These are phyloP conservation scores for Amyelois transitella DNA, from an alignment of 1,140 invertebrate species.

Conservation along the genomic window DNA sequence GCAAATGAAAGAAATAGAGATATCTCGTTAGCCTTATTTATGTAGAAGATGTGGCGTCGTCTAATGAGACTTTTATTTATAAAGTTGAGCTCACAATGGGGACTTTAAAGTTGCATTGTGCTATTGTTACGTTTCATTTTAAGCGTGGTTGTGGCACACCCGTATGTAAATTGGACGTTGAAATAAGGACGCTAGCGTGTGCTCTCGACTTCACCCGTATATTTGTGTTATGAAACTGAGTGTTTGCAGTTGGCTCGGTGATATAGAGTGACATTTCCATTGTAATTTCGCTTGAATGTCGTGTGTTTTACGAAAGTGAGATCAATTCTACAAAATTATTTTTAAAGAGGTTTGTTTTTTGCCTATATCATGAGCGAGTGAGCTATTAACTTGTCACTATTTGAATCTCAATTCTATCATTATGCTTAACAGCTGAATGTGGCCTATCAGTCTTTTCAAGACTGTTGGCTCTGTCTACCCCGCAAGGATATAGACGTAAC, in stretches of 20 bases:
- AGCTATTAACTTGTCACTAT: too few species aligned
- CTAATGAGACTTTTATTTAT: conserved; percentile 72
- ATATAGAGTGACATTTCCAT: not conserved
- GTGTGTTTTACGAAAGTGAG: too few species aligned
- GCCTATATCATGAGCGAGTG: too few species aligned
- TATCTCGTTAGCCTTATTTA: conserved; percentile 57
- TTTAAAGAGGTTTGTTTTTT: too few species aligned
- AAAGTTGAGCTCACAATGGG: conserved; percentile 56
- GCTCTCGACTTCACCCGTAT: conserved; percentile 26
- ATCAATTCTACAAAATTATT: too few species aligned
- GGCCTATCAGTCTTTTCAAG: too few species aligned
- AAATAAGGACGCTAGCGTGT: conserved; percentile 48
- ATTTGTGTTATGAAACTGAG: conserved; percentile 15
- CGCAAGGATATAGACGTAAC: too few species aligned
- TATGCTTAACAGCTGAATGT: too few species aligned
- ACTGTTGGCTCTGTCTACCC: too few species aligned
- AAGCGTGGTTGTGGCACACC: conserved; percentile 54
- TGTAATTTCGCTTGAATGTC: conserved; percentile 3
- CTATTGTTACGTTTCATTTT: conserved; percentile 66
- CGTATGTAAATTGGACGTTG: conserved; percentile 63
- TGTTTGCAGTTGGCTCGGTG: conserved; percentile 14
- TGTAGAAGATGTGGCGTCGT: conserved; percentile 48
- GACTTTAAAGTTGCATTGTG: conserved; percentile 63
- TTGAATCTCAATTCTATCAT: too few species aligned
- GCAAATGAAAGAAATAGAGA: conserved; percentile 25